Evolutionary conservation across 2,888 invertebrate genomes (phyloP), one percentile per base, ranked within the genome.

Genomic region (Seladonia tumulorum): DNA sequence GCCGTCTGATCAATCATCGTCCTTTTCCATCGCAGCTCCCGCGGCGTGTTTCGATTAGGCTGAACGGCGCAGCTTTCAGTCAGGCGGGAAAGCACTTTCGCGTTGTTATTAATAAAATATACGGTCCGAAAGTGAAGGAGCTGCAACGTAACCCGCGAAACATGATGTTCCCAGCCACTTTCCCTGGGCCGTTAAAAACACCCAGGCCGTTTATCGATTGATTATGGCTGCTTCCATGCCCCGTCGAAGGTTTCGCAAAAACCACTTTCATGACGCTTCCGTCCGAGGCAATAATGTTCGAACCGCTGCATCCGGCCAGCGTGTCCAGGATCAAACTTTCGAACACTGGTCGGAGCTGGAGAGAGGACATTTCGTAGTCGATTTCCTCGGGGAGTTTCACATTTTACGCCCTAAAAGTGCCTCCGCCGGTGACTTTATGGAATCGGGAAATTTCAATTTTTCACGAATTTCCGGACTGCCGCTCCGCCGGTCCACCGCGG

Each of bases 311-410:
- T n/a, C 68, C 39, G 22, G 12, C 22, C 39, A 4, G 60, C 53
- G 76, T 14, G 66, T 60, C 71, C 25, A 42, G 29, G 83, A 73
- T 83, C 45, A 45, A 77, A 75, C 60, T 42, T 79, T 53, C 45
- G 72, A 53, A 35, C 25, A 53, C n/a, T 18, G 10, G 12, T 22
- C 29, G 60, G 45, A 25, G 60, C 47, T 29, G 35, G 39, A 47
- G 80, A 47, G 80, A 75, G 39, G 73, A 70, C 70, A 83, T 80
- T 86, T 76, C 66, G 73, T 60, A 77, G 72, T 57, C 86, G 78
- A 86, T 85, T 86, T 86, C 85, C 86, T 78, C 60, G 60, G 86
- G 81, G 85, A 81, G n/a, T 73, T 75, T 71, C 29, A 29, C 79
- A 57, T 73, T 83, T 85, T 83, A 79, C 63, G 29, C 42, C 45